phyloP scores from a whole-genome alignment of 2,888 invertebrate species.

The Meteorus cinctellus region DNA sequence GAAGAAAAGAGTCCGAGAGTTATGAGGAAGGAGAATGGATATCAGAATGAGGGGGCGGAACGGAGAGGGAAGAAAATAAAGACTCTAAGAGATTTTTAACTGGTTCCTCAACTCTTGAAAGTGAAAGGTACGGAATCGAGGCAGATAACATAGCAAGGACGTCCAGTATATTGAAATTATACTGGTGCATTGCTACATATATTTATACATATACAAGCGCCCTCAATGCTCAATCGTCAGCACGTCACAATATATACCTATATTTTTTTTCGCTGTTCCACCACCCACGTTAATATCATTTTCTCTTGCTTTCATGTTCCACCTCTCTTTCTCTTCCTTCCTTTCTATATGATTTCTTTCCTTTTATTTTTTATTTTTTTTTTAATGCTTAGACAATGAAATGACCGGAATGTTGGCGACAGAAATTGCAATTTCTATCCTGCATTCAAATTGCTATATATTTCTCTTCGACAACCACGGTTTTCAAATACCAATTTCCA shows the following conservation, averaged over 20 bases:
- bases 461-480: no score
- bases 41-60: constrained; percentile 35
- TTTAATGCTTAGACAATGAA: background rate
- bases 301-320: constrained; percentile 21
- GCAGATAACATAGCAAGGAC: constrained; percentile 73
- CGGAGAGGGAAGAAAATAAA: constrained; percentile 25
- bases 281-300: constrained; percentile 33
- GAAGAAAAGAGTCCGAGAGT: constrained; percentile 18
- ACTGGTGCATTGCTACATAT: constrained; percentile 40
- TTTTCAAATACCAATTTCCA: no score
- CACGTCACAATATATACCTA: constrained; percentile 57
- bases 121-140: constrained; percentile 70
- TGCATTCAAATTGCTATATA: background rate
- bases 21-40: constrained; percentile 21
- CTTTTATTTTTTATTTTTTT: background rate
- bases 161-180: constrained; percentile 65
- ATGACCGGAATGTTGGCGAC: constrained; percentile 23
- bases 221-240: constrained; percentile 57
- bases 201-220: constrained; percentile 66
- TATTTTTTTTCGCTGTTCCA: constrained; percentile 45
- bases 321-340: constrained; percentile 28
- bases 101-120: constrained; percentile 69
- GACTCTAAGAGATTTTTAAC: constrained; percentile 49
- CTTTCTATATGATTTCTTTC: constrained; percentile 1
- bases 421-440: background rate